Evolutionary conservation across 1,140 invertebrate genomes (phyloP), one percentile per base, ranked within the genome.

Genomic region (Carcinoscorpius rotundicauda): DNA sequence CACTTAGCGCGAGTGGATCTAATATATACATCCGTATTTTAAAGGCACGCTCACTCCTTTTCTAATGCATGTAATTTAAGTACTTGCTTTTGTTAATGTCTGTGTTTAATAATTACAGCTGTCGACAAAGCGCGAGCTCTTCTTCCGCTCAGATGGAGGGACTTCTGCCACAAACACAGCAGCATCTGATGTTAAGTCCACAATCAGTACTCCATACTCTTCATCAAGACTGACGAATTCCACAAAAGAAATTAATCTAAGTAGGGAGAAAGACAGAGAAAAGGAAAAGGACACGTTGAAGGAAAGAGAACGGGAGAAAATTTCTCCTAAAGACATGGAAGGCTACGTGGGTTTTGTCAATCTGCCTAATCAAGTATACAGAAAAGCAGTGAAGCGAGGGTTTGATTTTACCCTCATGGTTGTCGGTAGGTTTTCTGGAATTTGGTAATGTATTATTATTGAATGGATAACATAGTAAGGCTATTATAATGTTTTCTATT

Each of bases 381-480:
- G 97, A 58, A 97, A 98, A 80, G 93, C 97, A 55, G 95, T 99
- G 10, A 99, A 99, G 78, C 91, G 91, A 76, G 97, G 97, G 61
- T 99, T 99, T 76, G 96, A 99, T 74, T 99, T 99, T 78, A 98
- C 95, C 4, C 81, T 99, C n/a, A 98, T 99, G 97, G 95, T 99
- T 71, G 97, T 99, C 67, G 97, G 97, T 92, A 75, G 83, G 88
- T 84, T 29, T 29, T 29, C 29, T 2, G 29, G 29, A 29, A 29
- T 29, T 29, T 29, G 29, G 29, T 29, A 29, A 29, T 29, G 2
- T 29, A 29, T 29, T 29, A 29, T 29, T 29, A 29, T 29, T 29
- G 29, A 29, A 29, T 29, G 29, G 29, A 29, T 29, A 29, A 2
- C 29, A 29, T 29, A 29, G 2, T 29, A 29, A 29, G 29, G 29